Evolutionary conservation across 2,797 vertebrate genomes (phyloP).

Genomic region (Coreius guichenoti): DNA sequence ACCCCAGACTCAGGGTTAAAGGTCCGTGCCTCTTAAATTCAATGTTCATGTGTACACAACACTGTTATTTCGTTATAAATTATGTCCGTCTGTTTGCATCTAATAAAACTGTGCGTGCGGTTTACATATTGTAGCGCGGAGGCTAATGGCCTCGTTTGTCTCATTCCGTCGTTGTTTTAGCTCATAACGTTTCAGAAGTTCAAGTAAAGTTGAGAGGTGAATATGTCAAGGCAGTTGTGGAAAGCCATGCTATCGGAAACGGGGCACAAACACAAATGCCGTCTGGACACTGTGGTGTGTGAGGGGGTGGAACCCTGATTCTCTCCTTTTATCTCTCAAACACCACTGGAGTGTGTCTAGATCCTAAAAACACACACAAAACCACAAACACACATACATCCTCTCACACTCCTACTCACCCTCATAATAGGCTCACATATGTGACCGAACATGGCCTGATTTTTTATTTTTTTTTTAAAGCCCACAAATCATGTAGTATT

Average conservation of each 20-base stretch:
- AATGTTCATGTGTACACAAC: constrained; percentile 5
- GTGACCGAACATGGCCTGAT: constrained; percentile 42
- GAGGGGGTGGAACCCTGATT: constrained; percentile 33
- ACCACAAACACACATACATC: constrained; percentile 61
- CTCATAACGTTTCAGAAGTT: constrained; percentile 83
- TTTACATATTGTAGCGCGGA: constrained; percentile 10
- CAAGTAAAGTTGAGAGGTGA: constrained; percentile 90
- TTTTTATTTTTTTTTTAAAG: neutral
- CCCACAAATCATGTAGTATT: constrained; percentile 50
- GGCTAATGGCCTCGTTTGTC: constrained; percentile 33
- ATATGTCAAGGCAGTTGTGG: constrained; percentile 87
- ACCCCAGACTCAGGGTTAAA: constrained; percentile 25
- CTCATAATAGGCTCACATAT: constrained; percentile 31
- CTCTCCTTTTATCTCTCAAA: constrained; percentile 58
- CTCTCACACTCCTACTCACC: constrained; percentile 37
- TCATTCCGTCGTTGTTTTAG: constrained; percentile 55
- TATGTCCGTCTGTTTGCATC: neutral
- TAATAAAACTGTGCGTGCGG: constrained; percentile 27
- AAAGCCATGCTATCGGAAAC: constrained; percentile 78
- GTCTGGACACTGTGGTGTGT: constrained; percentile 67
- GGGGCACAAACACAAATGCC: constrained; percentile 76
- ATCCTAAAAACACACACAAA: constrained; percentile 51
- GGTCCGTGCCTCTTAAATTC: constrained; percentile 23
- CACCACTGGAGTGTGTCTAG: constrained; percentile 48
- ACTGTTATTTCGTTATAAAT: constrained; percentile 19